Evolutionary conservation across 2,113 vertebrate species (phyloP), one percentile per base, ranked within the genome.

Genomic region (Oxygymnocypris stewartii): DNA sequence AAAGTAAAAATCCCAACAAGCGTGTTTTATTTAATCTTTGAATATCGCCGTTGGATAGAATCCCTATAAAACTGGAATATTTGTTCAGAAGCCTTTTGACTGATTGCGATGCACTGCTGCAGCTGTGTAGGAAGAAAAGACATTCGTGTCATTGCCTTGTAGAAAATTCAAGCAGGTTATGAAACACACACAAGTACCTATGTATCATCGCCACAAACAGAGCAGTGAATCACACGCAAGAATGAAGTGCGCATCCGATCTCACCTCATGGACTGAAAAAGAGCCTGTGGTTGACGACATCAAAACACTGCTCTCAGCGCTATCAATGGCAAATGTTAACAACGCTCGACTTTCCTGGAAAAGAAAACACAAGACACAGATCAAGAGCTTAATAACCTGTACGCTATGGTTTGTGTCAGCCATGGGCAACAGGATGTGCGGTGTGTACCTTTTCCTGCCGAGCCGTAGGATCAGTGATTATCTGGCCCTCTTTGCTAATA

Each of bases 61-160:
- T 97, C 95, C 20, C 96, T 95, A 93, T 97, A 97, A 94, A 99
- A 98, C 87, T 93, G 92, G 91, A 98, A 98, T 90, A 99, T 86
- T 42, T 95, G 92, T 77, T 95, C 92, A 0, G 97, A 94, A 0
- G 96, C 95, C 0, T 91, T 92, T 90, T 97, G 97, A 67, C 97
- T 96, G 0, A 95, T 89, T 0, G 94, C 97, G 14, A 98, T 92
- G 82, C 96, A 97, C 88, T 96, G 95, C 92, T 98, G 97, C 90
- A 97, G 94, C 97, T 99, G 95, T 0, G 76, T 13, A 40, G 25
- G 44, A 47, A 71, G 16, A 75, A 65, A 69, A 59, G 35, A 79
- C n/a, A 44, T 47, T 69, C 23, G 6, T 42, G 18, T 28, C n/a
- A 49, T 6, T 51, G 49, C 76, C 28, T 35, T 54, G 9, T 8